Evolutionary conservation across 2,113 vertebrate species (phyloP).

Genomic region (Anser brachyrhynchus): DNA sequence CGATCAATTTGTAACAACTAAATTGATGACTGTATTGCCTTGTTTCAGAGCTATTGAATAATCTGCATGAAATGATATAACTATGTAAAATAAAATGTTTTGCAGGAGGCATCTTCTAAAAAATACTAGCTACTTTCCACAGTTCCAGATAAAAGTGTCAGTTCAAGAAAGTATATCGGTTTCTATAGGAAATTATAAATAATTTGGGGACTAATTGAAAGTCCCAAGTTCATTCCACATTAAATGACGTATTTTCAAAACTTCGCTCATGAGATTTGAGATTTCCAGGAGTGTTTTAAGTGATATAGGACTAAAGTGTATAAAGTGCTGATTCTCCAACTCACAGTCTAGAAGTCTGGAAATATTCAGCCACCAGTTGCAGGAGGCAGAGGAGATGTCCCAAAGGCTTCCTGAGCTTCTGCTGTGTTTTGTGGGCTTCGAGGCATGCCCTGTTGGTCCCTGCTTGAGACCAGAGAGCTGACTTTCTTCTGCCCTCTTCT

Average conservation of each 20-base stretch:
- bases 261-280: not conserved
- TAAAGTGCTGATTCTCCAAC: not conserved
- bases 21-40: conserved; percentile 30
- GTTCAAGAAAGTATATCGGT: not conserved
- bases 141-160: not conserved
- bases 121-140: not conserved
- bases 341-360: not conserved
- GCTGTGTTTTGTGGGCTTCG: not conserved
- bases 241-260: not conserved
- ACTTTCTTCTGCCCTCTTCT: not conserved
- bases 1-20: conserved; percentile 25
- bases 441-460: not conserved
- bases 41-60: conserved; percentile 15
- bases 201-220: not conserved
- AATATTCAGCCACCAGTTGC: rapidly evolving
- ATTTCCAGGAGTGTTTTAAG: not conserved
- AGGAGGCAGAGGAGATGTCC: not conserved
- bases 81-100: not conserved
- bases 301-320: not conserved
- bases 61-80: not conserved
- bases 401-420: not conserved
- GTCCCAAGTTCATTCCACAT: not conserved
- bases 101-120: not conserved
- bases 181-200: not conserved
- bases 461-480: not conserved